Conservation (phyloP, 2,113 vertebrate species). For the Columba janthina region DNA sequence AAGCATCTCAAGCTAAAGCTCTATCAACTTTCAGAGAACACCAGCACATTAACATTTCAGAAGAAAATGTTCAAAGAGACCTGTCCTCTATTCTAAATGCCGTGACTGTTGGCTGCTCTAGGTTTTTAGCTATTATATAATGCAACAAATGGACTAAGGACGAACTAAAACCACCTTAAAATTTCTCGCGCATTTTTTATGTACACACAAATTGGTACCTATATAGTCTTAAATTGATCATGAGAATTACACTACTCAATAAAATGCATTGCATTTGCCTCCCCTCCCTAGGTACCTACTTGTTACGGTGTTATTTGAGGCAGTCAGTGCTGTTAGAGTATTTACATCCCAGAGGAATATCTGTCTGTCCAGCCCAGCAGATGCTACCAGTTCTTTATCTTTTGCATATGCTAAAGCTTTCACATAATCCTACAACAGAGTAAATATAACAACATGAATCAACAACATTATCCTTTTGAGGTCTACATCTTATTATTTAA, state of each 20-base stretch:
- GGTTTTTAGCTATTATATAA: not conserved
- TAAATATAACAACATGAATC: not conserved
- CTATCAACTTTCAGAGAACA: not conserved
- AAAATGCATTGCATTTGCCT: not conserved
- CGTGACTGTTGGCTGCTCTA: not conserved
- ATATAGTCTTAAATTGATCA: not conserved
- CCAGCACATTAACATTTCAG: not conserved
- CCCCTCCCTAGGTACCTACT: constrained; percentile 80
- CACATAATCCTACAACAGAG: constrained; percentile 88
- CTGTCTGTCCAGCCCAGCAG: constrained; percentile 95
- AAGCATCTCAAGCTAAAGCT: not conserved
- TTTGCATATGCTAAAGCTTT: constrained; percentile 98
- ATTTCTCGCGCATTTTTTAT: not conserved
- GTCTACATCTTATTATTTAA: not conserved
- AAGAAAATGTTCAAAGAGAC: not conserved
- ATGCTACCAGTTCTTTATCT: constrained; percentile 98
- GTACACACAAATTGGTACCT: not conserved
- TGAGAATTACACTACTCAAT: not conserved
- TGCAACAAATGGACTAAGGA: not conserved
- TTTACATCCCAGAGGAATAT: constrained; percentile 99
- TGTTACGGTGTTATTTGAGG: constrained; percentile 99
- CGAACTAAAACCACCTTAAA: not conserved
- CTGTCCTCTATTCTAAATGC: not conserved
- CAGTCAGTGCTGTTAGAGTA: constrained; percentile 95
- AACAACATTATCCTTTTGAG: not conserved